phyloP scores from a whole-genome alignment of 2,888 invertebrate genomes.

The Chirona hameri region DNA sequence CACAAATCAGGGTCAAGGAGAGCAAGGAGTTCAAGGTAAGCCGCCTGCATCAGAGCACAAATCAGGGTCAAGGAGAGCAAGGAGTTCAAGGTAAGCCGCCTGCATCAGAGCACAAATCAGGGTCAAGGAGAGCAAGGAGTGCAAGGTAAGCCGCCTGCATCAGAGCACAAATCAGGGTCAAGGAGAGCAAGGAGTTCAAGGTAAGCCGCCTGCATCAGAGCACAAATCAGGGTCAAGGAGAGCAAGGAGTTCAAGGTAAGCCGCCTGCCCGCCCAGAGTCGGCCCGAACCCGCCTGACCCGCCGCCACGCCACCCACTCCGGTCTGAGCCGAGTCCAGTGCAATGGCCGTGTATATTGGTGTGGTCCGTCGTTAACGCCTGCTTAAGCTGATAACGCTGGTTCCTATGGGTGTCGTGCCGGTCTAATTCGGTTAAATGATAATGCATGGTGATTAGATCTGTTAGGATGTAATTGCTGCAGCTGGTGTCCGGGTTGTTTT shows the following conservation, averaged over 20 bases:
- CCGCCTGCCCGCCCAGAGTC: not conserved
- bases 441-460: too few relatives aligned
- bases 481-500: too few relatives aligned
- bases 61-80: constrained; percentile 94
- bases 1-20: constrained; percentile 86
- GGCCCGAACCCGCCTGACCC: too few relatives aligned
- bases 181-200: constrained; percentile 98
- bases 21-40: constrained; percentile 96
- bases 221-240: constrained; percentile 85
- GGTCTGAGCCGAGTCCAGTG: too few relatives aligned
- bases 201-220: constrained; percentile 60
- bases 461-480: too few relatives aligned
- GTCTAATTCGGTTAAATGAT: too few relatives aligned
- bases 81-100: constrained; percentile 81
- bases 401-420: too few relatives aligned
- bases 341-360: too few relatives aligned
- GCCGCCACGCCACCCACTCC: too few relatives aligned
- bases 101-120: constrained; percentile 65
- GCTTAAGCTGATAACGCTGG: too few relatives aligned
- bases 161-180: constrained; percentile 81
- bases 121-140: constrained; percentile 97
- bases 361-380: too few relatives aligned
- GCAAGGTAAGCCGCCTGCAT: constrained; percentile 68
- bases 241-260: constrained; percentile 96
- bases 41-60: not conserved